A percentile compares a stretch with the other conserved stretches of the same genome.
phyloP scores from a whole-genome alignment of 2,888 invertebrate genomes.

The Hedychridium roseum region DNA sequence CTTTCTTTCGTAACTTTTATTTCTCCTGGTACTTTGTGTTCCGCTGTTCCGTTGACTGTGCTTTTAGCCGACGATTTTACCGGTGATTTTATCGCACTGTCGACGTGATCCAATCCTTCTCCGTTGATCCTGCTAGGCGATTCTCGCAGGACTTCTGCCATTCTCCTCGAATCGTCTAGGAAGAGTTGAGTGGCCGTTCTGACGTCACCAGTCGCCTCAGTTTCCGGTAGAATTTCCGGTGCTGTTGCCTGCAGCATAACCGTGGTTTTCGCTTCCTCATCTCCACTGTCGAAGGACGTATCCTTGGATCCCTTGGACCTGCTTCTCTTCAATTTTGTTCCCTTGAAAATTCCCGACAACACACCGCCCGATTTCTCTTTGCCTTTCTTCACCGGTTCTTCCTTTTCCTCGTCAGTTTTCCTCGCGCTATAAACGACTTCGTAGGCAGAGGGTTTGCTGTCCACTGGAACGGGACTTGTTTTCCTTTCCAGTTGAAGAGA shows the following conservation, averaged over 20 bases:
- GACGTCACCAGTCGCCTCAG: conserved; percentile 34
- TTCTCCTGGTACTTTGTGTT: conserved; percentile 28
- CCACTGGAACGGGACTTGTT: conserved; percentile 2
- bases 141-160: conserved; percentile 64
- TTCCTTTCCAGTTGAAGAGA: conserved; percentile 1
- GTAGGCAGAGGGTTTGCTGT: conserved; percentile 38
- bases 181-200: conserved; percentile 57
- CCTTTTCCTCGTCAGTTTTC: conserved; percentile 19
- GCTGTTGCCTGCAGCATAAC: too few species aligned
- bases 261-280: conserved; percentile 48
- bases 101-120: neutral
- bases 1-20: conserved; percentile 47
- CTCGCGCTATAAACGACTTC: conserved; percentile 36
- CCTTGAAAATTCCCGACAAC: conserved; percentile 57
- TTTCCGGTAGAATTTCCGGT: too few species aligned
- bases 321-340: conserved; percentile 51
- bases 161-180: conserved; percentile 61
- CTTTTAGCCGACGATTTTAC: conserved; percentile 27
- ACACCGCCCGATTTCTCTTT: conserved; percentile 55
- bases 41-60: conserved; percentile 22
- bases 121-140: conserved; percentile 24
- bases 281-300: conserved; percentile 55
- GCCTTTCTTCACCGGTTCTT: conserved; percentile 32
- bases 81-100: conserved; percentile 38
- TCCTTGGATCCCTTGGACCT: conserved; percentile 55